Conservation (phyloP, 2,888 invertebrate species). For the Synergus gifuensis region DNA sequence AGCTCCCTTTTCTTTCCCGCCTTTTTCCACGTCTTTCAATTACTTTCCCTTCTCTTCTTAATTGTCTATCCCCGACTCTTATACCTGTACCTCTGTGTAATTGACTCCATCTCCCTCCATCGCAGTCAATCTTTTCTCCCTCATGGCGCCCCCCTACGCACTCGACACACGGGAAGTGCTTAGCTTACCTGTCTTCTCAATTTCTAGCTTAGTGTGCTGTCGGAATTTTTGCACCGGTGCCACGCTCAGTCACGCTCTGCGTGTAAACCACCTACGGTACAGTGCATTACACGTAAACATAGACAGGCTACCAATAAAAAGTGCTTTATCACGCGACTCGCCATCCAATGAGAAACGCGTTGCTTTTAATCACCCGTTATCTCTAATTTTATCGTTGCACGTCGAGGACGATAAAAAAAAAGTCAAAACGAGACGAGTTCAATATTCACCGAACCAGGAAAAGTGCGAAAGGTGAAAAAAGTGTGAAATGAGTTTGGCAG, state of each 20-base stretch:
- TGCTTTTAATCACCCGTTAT: slow-evolving; percentile 21
- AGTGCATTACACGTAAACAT: slow-evolving; percentile 12
- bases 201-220: slow-evolving; percentile 58
- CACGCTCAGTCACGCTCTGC: slow-evolving; percentile 30
- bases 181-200: slow-evolving; percentile 62
- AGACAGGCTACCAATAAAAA: slow-evolving; percentile 2
- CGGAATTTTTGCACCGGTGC: slow-evolving; percentile 61
- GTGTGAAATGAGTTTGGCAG: neutral
- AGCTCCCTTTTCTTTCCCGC: neutral
- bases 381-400: slow-evolving; percentile 12
- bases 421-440: slow-evolving; percentile 15
- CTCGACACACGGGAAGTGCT: slow-evolving; percentile 38
- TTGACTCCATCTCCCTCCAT: neutral
- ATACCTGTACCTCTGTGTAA: slow-evolving; percentile 21
- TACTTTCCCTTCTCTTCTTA: slow-evolving; percentile 23
- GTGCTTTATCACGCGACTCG: neutral
- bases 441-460: neutral
- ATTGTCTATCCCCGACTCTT: slow-evolving; percentile 37
- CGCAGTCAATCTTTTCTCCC: slow-evolving; percentile 23
- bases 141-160: neutral
- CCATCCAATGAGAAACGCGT: slow-evolving; percentile 6
- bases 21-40: slow-evolving; percentile 12
- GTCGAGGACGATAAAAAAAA: slow-evolving; percentile 2
- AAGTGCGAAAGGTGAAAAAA: neutral
- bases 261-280: neutral